Evolutionary conservation across 2,888 invertebrate genomes (phyloP), one percentile per base, ranked within the genome.

Genomic region (Fragum fragum): DNA sequence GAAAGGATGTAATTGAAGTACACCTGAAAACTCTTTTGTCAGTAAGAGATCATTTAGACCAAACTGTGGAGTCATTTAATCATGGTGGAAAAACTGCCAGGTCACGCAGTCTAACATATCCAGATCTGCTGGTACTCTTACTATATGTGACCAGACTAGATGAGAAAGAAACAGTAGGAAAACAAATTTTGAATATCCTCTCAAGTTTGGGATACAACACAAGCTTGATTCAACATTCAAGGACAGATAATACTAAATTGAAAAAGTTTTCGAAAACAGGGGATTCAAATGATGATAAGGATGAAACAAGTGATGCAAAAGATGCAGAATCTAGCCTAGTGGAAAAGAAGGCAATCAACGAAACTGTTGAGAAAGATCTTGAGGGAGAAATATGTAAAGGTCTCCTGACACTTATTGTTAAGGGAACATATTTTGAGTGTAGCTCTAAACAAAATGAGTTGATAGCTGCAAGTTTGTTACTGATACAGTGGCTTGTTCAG

Each of bases 11-110:
- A 28, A 14, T 73, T 14, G 28, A 66, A 18, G 74, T 61, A 36
- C 77, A 71, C 55, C 42, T 76, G 66, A 74, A 71, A 53, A 84
- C 84, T 5, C 18, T 87, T 32, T 32, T 72, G 23, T 86, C 84
- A 57, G 81, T 84, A 9, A 32, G 84, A 18, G 63, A 73, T 18
- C 79, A 84, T 69, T 52, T 79, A n/a, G 29, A 74, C 36, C 61
- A 57, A 5, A 78, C 80, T 42, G 39, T 32, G 28, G 23, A 42
- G 3, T 32, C 21, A 3, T 47, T 73, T 1, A 39, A 71, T 32
- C 59, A 36, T 53, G 61, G 66, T 47, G 63, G 68, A 23, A 57
- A 57, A 23, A 42, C 14, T 0, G 28, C 39, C 23, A 57, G 61
- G n/a, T 42, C 75, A 11, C 70, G 71, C 63, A 57, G 66, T 16